A percentile compares a stretch with the other conserved stretches of the same genome.
phyloP scores from a whole-genome alignment of 37 sponge, comb jelly and placozoan genomes.

The Chondrosia reniformis region DNA sequence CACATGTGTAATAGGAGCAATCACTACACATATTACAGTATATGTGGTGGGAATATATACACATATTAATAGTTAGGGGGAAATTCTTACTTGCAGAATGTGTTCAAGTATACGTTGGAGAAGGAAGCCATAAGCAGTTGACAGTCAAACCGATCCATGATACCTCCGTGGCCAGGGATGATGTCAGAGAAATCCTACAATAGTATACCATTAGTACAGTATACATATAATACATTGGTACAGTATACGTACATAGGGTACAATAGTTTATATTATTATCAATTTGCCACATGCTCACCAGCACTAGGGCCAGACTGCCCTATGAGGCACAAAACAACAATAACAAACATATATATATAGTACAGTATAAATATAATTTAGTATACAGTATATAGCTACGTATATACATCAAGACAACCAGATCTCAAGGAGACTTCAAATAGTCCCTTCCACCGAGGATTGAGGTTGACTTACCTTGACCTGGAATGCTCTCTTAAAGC shows the following conservation, averaged over 20 bases:
- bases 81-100: constrained; percentile 85
- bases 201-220: not conserved
- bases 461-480: constrained; percentile 84
- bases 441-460: not conserved
- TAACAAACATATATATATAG: not conserved
- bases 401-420: not conserved
- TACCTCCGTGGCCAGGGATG: constrained; percentile 98
- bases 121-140: constrained; percentile 96
- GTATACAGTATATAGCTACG: no score
- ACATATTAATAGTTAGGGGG: no score
- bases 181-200: constrained; percentile 88
- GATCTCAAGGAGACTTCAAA: not conserved
- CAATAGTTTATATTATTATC: no score
- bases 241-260: no score
- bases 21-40: no score
- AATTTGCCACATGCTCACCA: no score
- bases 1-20: no score
- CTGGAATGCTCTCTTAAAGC: constrained; percentile 95
- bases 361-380: not conserved
- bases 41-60: no score
- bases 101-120: constrained; percentile 90
- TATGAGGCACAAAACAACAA: not conserved
- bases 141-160: constrained; percentile 95
- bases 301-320: not conserved
- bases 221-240: not conserved